phyloP scores from a whole-genome alignment of 1,140 invertebrate genomes.

The Drosophila santomea region DNA sequence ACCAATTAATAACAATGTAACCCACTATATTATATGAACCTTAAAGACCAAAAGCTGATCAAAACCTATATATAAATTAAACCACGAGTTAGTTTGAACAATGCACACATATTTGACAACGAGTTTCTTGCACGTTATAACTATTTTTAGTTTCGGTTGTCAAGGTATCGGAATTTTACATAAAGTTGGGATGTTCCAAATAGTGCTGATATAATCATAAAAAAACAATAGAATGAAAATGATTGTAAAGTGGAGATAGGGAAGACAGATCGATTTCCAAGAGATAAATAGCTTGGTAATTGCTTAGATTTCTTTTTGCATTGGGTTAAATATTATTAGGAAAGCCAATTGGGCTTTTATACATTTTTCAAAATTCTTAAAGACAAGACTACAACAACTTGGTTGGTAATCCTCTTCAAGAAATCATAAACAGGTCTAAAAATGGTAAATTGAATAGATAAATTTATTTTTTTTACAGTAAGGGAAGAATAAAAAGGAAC shows the following conservation, averaged over 20 bases:
- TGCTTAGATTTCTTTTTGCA: no score
- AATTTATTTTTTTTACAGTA: not conserved
- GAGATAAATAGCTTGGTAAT: no score
- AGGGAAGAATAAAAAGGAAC: not conserved
- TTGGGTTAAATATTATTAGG: no score
- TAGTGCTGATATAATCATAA: not conserved
- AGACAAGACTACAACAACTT: no score
- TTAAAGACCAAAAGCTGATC: conserved; percentile 31
- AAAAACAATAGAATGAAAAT: not conserved
- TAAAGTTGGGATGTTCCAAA: conserved; percentile 37
- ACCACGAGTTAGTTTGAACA: conserved; percentile 75
- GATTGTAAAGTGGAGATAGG: no score
- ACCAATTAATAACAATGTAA: conserved; percentile 15
- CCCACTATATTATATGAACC: conserved; percentile 31
- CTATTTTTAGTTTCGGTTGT: conserved; percentile 55
- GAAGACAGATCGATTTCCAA: no score
- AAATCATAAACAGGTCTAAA: no score
- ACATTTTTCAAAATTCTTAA: no score
- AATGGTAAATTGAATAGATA: no score
- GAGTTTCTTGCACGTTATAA: conserved; percentile 75
- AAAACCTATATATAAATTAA: conserved; percentile 41
- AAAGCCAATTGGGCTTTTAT: no score
- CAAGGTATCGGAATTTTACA: conserved; percentile 5
- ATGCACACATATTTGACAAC: conserved; percentile 79
- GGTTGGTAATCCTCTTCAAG: no score